Percentiles rank a stretch among this genome's conserved stretches.
These are phyloP conservation scores for Anthrax anthrax DNA, from an alignment of 2,888 invertebrate genomes.

Conservation along the genomic window DNA sequence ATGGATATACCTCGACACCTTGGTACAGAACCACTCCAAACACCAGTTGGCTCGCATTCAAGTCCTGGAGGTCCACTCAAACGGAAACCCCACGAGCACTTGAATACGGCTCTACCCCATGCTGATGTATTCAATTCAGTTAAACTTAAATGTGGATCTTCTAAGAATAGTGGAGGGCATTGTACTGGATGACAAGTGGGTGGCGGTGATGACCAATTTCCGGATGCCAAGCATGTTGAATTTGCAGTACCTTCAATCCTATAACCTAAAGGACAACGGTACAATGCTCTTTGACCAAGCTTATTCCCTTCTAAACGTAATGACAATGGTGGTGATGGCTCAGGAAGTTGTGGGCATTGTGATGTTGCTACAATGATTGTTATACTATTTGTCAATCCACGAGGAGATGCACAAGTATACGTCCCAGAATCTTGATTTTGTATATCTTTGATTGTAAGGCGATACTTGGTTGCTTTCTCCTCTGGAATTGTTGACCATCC, in stretches of 20 bases:
- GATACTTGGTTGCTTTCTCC: conserved; percentile 67
- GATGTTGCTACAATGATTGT: conserved; percentile 51
- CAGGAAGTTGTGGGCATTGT: conserved; percentile 47
- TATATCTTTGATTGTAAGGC: conserved; percentile 66
- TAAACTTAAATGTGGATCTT: conserved; percentile 57
- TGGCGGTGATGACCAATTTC: conserved; percentile 63
- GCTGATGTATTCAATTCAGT: conserved; percentile 68
- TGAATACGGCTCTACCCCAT: conserved; percentile 66
- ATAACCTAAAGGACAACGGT: conserved; percentile 61
- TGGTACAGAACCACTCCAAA: conserved; percentile 66
- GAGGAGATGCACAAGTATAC: conserved; percentile 71
- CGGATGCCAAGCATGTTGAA: conserved; percentile 68
- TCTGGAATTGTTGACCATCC: conserved; percentile 33
- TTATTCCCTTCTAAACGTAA: conserved; percentile 62
- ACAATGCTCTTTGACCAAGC: conserved; percentile 54
- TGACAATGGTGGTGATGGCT: conserved; percentile 46
- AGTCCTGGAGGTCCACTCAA: conserved; percentile 61
- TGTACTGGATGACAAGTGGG: conserved; percentile 65
- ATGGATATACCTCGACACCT: conserved; percentile 52
- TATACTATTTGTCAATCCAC: conserved; percentile 50
- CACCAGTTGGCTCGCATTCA: conserved; percentile 64
- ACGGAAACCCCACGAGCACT: conserved; percentile 71
- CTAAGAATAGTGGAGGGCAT: conserved; percentile 54
- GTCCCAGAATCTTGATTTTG: conserved; percentile 70
- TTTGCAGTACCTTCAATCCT: conserved; percentile 61